A percentile compares a stretch with the other conserved stretches of the same genome.
phyloP scores from a whole-genome alignment of 1,140 invertebrate genomes.

The Stratiolaelaps scimitus region DNA sequence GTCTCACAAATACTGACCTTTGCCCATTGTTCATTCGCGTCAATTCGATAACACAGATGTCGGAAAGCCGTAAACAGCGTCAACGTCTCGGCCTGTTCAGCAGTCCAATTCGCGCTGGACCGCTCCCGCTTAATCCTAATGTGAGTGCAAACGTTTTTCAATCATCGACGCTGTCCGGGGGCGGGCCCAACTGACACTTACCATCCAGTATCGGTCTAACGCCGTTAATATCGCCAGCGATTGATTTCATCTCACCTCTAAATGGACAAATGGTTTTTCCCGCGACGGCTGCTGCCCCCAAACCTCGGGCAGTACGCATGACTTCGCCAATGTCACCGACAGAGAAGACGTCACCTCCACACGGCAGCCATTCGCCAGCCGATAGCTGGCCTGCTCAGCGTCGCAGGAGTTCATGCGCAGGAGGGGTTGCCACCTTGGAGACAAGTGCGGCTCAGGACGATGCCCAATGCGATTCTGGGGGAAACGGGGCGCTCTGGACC shows the following conservation, averaged over 20 bases:
- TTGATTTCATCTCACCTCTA: too few relatives aligned
- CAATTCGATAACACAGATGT: not conserved
- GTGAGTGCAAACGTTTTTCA: not conserved
- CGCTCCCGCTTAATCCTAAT: not conserved
- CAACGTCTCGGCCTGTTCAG: slow-evolving; percentile 23
- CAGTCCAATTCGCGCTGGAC: slow-evolving; percentile 8
- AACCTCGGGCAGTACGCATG: too few relatives aligned
- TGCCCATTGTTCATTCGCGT: not conserved
- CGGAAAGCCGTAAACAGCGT: slow-evolving; percentile 11
- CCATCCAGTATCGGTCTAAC: not conserved
- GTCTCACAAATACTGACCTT: not conserved
- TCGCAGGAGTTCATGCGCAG: too few relatives aligned
- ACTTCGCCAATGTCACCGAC: not conserved
- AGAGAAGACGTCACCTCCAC: not conserved
- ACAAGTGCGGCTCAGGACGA: too few relatives aligned
- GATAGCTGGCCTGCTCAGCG: too few relatives aligned
- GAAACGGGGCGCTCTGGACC: slow-evolving; percentile 10
- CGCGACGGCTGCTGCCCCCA: too few relatives aligned
- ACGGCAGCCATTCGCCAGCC: not conserved
- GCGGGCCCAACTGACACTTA: not conserved
- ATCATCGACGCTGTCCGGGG: slow-evolving; percentile 5
- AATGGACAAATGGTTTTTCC: too few relatives aligned
- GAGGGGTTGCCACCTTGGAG: too few relatives aligned
- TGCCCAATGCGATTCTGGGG: not conserved
- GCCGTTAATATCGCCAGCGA: not conserved